These are phyloP conservation scores for Palythoa grandis DNA, from an alignment of 92 coral and sea anemone species.

Conservation along the genomic window DNA sequence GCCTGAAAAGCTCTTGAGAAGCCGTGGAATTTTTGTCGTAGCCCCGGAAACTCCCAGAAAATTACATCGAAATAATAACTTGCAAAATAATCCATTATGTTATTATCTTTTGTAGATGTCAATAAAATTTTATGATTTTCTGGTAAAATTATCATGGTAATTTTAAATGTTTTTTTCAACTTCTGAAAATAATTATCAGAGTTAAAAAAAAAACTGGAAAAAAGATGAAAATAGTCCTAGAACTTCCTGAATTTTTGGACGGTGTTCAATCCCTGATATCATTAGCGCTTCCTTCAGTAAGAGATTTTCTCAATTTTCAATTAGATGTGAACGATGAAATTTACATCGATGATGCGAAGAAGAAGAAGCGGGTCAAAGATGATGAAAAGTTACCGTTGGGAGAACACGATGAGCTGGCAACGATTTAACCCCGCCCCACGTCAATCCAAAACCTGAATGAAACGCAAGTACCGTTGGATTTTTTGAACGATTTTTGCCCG, in stretches of 20 bases:
- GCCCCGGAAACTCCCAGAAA: no score
- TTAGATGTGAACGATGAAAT: slow-evolving; percentile 22
- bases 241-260: no score
- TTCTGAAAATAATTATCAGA: no score
- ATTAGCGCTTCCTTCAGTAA: background rate
- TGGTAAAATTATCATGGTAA: no score
- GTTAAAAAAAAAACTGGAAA: background rate
- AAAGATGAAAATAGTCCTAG: no score
- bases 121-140: no score
- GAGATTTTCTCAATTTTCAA: background rate
- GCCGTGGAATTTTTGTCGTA: no score
- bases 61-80: no score
- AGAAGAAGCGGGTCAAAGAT: slow-evolving; percentile 22
- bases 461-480: background rate
- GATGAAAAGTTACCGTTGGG: slow-evolving; percentile 33
- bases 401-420: slow-evolving; percentile 36
- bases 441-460: background rate
- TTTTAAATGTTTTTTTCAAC: no score
- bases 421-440: slow-evolving; percentile 19
- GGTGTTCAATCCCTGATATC: background rate
- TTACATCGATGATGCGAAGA: slow-evolving; percentile 18
- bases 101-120: no score
- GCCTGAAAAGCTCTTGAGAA: no score
- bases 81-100: no score
- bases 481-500: background rate